Evolutionary conservation across 2,113 vertebrate species (phyloP), one percentile per base, ranked within the genome.

Genomic region (Sylvilagus bachmani): DNA sequence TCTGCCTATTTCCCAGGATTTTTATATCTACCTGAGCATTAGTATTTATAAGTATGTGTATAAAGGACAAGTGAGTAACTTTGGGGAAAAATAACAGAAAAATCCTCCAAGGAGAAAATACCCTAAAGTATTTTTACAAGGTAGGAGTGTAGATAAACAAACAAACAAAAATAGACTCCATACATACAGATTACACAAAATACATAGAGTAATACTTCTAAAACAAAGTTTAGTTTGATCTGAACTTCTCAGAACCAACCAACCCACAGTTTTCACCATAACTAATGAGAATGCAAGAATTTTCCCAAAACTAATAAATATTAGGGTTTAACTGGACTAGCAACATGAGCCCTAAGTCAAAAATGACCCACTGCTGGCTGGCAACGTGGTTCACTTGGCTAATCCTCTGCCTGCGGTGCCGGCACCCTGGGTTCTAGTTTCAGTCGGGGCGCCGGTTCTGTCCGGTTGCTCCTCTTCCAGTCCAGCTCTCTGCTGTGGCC

Each of bases 51-150:
- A 92, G 80, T 64, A 66, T 64, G 66, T 64, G 25, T 73, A 89
- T 27, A 93, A 69, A 53, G 95, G 83, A 91, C 6, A 21, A 95
- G 12, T 66, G 33, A 62, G 33, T 84, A 17, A 16, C 71, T 74
- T 53, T 91, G 12, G 10, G 24, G 13, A 80, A 93, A 85, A 74
- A 44, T 84, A 95, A 53, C 14, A 87, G 64, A 88, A 95, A 95
- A 80, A 16, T 80, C 14, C 74, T 79, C 49, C 84, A 90, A 71
- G 27, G 71, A 73, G 44, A 90, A 80, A 13, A 75, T 96, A 27
- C 1, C 67, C 62, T 64, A 80, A 94, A 69, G 85, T 21, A 86
- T 69, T 80, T 22, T 89, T 89, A 91, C 33, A 94, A 91, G 24
- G 36, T 77, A 80, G 29, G 25, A 70, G 29, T n/a, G 80, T 33